Base-by-base conservation (phyloP, 37 sponge, comb jelly and placozoan species). In the Agelas oroides region DNA sequence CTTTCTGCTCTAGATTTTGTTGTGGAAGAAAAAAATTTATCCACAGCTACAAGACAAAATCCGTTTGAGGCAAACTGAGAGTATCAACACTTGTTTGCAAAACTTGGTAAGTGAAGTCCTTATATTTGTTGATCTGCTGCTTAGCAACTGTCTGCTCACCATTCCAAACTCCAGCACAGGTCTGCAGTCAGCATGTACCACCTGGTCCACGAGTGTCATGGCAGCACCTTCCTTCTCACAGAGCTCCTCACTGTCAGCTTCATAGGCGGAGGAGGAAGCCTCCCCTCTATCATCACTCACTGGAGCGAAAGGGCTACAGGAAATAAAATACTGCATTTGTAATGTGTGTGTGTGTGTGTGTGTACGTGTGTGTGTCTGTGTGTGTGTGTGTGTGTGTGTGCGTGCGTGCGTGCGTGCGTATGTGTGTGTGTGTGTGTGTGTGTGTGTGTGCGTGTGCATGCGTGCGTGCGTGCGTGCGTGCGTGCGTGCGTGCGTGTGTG, bases 111-210 rank as follows among this genome's bases (percentile, higher is more conserved):
- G n/a, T n/a, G n/a, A n/a, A n/a, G n/a, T n/a, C n/a, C n/a, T n/a
- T n/a, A n/a, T n/a, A n/a, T n/a, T n/a, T n/a, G n/a, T n/a, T n/a
- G n/a, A n/a, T n/a, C n/a, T n/a, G n/a, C 46, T 46, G 46, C 6
- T 12, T 46, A 46, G 46, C 8, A 12, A 3, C 8, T 5, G 2
- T 14, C 23, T 16, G n/a, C 88, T 83, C 31, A 89, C 89, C 31
- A 83, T 59, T 24, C 65, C 40, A 68, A 78, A 89, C 54, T 83
- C 70, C 5, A 89, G 71, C 28, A 89, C 71, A 21, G 89, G 89
- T 37, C 56, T 76, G 61, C 89, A 89, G 73, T 89, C 89, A 23
- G 77, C 55, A 53, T 89, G 83, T 41, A 89, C 52, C 59, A 77
- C 77, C 37, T 77, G 76, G 60, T 71, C 52, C 30, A 83, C 53